These are phyloP conservation scores for Eudasyphora cyanicolor DNA, from an alignment of 2,888 invertebrate genomes.

Conservation along the genomic window DNA sequence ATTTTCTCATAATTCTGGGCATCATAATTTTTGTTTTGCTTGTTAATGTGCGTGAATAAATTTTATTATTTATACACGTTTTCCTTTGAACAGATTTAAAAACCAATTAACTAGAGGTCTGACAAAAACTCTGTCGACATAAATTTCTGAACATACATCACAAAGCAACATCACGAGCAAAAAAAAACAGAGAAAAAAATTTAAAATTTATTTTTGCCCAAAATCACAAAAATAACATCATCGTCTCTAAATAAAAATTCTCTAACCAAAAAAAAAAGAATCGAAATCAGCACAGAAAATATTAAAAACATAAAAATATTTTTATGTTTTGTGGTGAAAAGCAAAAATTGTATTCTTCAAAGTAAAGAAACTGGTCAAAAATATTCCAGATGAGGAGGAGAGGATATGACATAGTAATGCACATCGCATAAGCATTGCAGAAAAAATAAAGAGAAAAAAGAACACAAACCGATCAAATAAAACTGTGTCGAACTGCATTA, in stretches of 20 bases:
- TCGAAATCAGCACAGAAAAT: background rate
- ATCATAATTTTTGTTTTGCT: background rate
- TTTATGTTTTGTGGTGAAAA: background rate
- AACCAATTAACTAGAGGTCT: constrained; percentile 45
- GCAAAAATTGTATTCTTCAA: constrained; percentile 42
- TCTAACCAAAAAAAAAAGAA: background rate
- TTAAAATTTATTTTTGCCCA: background rate
- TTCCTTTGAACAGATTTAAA: constrained; percentile 13
- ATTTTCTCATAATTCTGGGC: background rate
- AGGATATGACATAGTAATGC: constrained; percentile 29
- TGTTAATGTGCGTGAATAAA: background rate
- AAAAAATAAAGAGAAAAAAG: constrained; percentile 5
- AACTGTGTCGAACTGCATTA: constrained; percentile 57
- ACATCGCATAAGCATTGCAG: background rate
- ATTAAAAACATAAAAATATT: constrained; percentile 25
- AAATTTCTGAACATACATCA: constrained; percentile 44
- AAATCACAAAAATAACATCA: background rate
- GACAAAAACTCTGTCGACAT: constrained; percentile 58
- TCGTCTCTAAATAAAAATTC: background rate
- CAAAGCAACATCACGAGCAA: background rate
- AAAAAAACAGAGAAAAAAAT: background rate
- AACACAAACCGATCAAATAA: constrained; percentile 44
- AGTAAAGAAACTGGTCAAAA: constrained; percentile 42
- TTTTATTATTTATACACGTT: background rate
- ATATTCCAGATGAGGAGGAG: background rate